phyloP scores from a whole-genome alignment of 1,140 invertebrate species.

The Diachasma alloeum region DNA sequence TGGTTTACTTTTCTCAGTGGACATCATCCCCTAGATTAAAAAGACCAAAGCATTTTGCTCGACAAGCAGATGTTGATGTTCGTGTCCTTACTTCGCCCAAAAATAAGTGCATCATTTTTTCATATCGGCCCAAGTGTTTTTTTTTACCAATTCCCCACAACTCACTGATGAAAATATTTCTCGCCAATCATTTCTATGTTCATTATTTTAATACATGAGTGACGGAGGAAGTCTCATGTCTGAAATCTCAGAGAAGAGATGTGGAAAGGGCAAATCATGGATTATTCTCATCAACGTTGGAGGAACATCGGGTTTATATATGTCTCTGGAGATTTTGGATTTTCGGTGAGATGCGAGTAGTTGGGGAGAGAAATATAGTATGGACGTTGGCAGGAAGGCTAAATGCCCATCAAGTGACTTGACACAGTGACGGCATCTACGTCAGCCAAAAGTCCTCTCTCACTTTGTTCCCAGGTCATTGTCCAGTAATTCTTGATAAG shows the following conservation, averaged over 20 bases:
- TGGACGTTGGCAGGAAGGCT: background rate
- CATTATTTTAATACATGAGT: background rate
- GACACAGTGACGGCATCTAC: slow-evolving; percentile 16
- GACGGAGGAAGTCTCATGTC: background rate
- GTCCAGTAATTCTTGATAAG: background rate
- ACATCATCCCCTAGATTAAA: too few species aligned
- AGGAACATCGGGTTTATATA: background rate
- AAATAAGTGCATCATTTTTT: too few species aligned
- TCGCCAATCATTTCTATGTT: background rate
- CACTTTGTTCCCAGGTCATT: background rate
- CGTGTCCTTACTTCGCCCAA: too few species aligned
- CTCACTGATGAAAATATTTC: background rate
- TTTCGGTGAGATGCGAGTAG: background rate
- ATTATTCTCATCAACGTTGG: slow-evolving; percentile 13
- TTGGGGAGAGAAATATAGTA: background rate
- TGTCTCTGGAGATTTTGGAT: slow-evolving; percentile 6
- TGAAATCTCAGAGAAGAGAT: background rate
- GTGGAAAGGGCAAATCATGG: background rate
- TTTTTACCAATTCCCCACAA: too few species aligned
- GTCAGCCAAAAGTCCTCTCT: slow-evolving; percentile 17
- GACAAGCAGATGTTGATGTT: too few species aligned
- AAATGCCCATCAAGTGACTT: slow-evolving; percentile 13
- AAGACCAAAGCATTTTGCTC: too few species aligned
- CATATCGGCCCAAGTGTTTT: too few species aligned
- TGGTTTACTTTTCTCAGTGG: too few species aligned